Evolutionary conservation across 2,888 invertebrate species (phyloP).

Genomic region (Acrocyrtus sp.): DNA sequence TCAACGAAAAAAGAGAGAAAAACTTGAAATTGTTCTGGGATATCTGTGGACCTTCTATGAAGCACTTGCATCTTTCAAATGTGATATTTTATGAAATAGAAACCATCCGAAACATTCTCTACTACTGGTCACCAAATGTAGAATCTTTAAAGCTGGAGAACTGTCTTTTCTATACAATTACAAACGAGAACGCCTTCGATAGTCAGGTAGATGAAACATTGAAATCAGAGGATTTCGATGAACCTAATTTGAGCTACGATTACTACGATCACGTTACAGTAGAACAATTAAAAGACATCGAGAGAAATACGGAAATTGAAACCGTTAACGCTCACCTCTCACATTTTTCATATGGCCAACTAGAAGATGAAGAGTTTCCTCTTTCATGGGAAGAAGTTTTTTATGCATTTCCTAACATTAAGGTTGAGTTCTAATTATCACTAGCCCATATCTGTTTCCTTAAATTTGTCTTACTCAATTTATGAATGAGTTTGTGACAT

Average conservation of each 20-base stretch:
- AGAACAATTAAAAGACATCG: slow-evolving; percentile 48
- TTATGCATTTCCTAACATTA: slow-evolving; percentile 46
- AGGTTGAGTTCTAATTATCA: slow-evolving; percentile 31
- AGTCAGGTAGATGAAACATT: slow-evolving; percentile 10
- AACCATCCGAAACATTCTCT: slow-evolving; percentile 51
- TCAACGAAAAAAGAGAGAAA: slow-evolving; percentile 49
- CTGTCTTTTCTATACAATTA: slow-evolving; percentile 54
- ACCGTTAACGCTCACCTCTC: slow-evolving; percentile 24
- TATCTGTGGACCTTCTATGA: slow-evolving; percentile 52
- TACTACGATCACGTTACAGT: slow-evolving; percentile 56
- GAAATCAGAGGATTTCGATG: slow-evolving; percentile 47
- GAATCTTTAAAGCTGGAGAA: slow-evolving; percentile 46
- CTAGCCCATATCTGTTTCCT: no score
- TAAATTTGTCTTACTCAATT: neutral
- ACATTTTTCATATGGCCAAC: slow-evolving; percentile 43
- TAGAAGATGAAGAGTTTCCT: slow-evolving; percentile 50
- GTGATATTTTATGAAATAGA: slow-evolving; percentile 53
- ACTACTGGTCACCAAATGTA: slow-evolving; percentile 50
- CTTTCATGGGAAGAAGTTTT: slow-evolving; percentile 52
- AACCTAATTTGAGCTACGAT: slow-evolving; percentile 49
- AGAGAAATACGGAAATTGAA: neutral
- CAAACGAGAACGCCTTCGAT: slow-evolving; percentile 44
- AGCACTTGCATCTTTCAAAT: slow-evolving; percentile 46
- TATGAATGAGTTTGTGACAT: neutral
- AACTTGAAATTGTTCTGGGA: slow-evolving; percentile 47